Evolutionary conservation across 2,888 invertebrate genomes (phyloP).

Genomic region (Drosophila parthenogenetica): DNA sequence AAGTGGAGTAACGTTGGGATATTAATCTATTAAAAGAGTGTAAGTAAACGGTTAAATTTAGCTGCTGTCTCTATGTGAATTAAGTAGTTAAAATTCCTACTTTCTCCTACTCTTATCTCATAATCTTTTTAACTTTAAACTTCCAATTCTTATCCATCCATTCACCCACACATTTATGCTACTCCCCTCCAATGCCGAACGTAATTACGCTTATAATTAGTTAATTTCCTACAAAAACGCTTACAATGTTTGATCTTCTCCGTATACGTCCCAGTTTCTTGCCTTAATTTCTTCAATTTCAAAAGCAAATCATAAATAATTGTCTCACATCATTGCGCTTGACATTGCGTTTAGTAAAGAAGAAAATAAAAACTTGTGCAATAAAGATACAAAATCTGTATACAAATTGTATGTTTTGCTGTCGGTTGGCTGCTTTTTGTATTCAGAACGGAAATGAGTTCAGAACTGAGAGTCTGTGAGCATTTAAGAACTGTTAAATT

Average conservation of each 20-base stretch:
- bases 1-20: no score
- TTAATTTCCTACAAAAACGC: not conserved
- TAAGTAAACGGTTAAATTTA: no score
- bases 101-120: no score
- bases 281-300: slow-evolving; percentile 55
- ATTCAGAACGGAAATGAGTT: slow-evolving; percentile 70
- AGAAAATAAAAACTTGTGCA: slow-evolving; percentile 10
- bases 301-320: slow-evolving; percentile 68
- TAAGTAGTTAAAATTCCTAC: no score
- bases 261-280: not conserved
- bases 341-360: slow-evolving; percentile 64
- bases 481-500: slow-evolving; percentile 41
- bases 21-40: no score
- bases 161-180: not conserved
- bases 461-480: slow-evolving; percentile 31
- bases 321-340: slow-evolving; percentile 76
- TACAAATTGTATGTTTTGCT: slow-evolving; percentile 18
- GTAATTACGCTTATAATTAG: not conserved
- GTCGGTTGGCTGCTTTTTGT: slow-evolving; percentile 7
- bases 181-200: not conserved
- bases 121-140: no score
- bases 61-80: no score
- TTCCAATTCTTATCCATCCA: no score
- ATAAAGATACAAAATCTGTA: slow-evolving; percentile 33
- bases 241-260: not conserved